Evolutionary conservation across 2,797 vertebrate genomes (phyloP).

Genomic region (Nannoperca australis): DNA sequence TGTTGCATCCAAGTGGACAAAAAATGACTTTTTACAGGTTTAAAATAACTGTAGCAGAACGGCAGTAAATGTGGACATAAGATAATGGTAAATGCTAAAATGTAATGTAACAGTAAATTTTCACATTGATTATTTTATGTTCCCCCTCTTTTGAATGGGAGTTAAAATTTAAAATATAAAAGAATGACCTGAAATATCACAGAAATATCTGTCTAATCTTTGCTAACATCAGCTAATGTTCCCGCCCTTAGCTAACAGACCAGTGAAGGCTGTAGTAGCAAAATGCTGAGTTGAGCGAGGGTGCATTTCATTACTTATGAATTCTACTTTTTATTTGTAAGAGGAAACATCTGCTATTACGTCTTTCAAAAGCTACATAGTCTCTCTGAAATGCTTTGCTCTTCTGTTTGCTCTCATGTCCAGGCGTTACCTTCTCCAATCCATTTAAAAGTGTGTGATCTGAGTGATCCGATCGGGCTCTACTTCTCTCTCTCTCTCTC

Average conservation of each 20-base stretch:
- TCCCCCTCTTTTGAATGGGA: no score
- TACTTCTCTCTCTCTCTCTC: neutral
- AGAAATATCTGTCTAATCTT: no score
- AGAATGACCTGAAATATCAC: no score
- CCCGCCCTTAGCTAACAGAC: no score
- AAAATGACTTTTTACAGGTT: neutral
- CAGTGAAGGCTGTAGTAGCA: no score
- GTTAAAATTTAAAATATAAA: no score
- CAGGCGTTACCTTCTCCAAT: neutral
- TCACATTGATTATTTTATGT: no score
- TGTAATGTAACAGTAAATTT: no score
- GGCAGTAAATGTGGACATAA: no score
- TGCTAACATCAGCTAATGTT: no score
- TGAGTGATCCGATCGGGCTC: neutral
- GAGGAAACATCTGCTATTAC: neutral
- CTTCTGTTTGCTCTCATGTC: neutral
- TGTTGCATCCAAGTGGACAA: neutral
- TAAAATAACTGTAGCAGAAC: no score
- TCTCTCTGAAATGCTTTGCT: neutral
- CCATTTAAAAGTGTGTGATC: constrained; percentile 11
- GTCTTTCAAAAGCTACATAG: neutral
- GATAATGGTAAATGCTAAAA: neutral
- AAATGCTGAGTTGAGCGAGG: neutral
- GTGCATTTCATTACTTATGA: neutral
- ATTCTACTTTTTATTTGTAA: neutral